Conservation (phyloP, 2,797 vertebrate genomes). For the Apodemus agrarius region DNA sequence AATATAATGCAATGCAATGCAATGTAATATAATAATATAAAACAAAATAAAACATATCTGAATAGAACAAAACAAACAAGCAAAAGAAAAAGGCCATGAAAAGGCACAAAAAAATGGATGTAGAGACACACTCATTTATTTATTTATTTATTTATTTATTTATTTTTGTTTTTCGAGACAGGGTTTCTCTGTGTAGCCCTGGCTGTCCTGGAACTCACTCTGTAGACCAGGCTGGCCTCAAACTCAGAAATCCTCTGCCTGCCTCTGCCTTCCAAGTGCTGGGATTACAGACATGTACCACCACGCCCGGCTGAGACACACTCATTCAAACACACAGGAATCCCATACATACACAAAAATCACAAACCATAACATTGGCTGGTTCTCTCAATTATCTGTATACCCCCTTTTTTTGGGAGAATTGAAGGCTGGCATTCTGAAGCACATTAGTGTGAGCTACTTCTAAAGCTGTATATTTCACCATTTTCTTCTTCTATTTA, state of each 20-base stretch:
- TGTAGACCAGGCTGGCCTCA: no score
- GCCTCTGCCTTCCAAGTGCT: no score
- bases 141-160: no score
- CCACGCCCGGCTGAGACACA: no score
- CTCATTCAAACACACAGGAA: neutral
- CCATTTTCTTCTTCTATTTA: neutral
- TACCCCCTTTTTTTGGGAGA: neutral
- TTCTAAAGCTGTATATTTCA: neutral
- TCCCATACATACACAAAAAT: neutral
- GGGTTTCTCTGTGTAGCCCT: no score
- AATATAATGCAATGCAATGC: neutral
- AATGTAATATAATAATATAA: neutral
- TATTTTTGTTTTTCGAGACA: no score
- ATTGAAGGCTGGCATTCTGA: neutral
- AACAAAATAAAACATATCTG: neutral
- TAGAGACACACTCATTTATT: neutral
- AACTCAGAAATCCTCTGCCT: no score
- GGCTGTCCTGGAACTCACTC: no score
- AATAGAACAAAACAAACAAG: neutral
- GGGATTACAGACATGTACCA: no score
- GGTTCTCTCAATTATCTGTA: neutral
- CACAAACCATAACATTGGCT: neutral
- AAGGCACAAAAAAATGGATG: neutral
- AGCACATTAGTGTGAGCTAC: neutral
- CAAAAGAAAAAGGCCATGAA: neutral